Conservation (phyloP, 2,113 vertebrate species). For the Synchiropus splendidus region DNA sequence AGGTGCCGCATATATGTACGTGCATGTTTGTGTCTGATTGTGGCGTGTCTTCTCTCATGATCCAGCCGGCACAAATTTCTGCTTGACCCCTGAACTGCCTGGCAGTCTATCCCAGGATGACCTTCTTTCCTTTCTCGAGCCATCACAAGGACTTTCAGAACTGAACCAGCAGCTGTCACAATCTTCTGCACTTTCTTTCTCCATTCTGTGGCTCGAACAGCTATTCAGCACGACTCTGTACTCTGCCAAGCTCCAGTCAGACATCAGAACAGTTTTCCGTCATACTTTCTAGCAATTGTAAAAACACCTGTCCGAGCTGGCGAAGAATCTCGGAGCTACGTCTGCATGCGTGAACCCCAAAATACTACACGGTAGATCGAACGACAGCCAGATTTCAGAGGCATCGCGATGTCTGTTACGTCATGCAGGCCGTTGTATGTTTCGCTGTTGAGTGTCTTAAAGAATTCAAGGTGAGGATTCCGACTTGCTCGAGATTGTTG, state of each 20-base stretch:
- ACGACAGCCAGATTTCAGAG: background rate
- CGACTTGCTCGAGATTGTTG: too few relatives aligned
- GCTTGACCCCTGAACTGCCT: conserved; percentile 15
- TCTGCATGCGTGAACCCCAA: conserved; percentile 31
- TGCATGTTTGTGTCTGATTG: conserved; percentile 43
- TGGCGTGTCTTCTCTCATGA: conserved; percentile 30
- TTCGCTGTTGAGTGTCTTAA: too few relatives aligned
- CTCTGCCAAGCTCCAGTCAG: background rate
- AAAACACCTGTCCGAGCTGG: conserved; percentile 9
- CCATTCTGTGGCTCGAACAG: conserved; percentile 15
- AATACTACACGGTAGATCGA: too few relatives aligned
- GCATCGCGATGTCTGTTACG: background rate
- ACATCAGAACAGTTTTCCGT: conserved; percentile 9
- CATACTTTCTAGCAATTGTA: conserved; percentile 3
- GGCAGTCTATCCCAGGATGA: conserved; percentile 9
- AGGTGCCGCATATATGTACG: conserved; percentile 27
- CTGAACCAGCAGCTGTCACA: conserved; percentile 18
- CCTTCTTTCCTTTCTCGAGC: conserved; percentile 7
- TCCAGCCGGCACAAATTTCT: conserved; percentile 38
- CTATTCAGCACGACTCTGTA: conserved; percentile 29
- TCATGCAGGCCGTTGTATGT: too few relatives aligned
- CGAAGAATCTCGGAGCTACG: conserved; percentile 4
- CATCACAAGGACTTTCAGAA: conserved; percentile 12
- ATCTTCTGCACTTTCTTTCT: conserved; percentile 8
- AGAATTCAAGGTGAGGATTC: too few relatives aligned